Evolutionary conservation across 2,888 invertebrate species (phyloP), one percentile per base, ranked within the genome.

Genomic region (Eristalis intricaria): DNA sequence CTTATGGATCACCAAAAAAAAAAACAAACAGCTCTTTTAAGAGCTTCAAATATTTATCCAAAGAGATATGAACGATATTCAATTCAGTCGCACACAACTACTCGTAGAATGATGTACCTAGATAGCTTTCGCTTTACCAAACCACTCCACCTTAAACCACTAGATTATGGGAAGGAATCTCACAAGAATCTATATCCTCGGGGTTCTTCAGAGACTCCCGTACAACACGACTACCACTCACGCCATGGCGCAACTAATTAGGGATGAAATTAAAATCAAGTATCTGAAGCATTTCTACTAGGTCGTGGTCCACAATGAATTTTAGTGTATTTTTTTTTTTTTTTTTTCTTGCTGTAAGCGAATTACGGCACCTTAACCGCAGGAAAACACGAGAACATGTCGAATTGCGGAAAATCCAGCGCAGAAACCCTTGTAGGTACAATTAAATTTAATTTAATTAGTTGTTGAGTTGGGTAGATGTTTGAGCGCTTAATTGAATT

Each of bases 381-480:
- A 60, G 60, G 26, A 26, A 50, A 60, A 26, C 60, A 15, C 23
- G 22, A 26, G 26, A 4, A 19, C 19, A 60, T 60, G 58, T 58
- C 22, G 58, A 60, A 19, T 13, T 60, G 4, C 10, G 22, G 10
- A 10, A n/a, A 23, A 22, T 58, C 58, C 4, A 23, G 22, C 23
- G 58, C 22, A 58, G 4, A 26, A 50, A 22, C 35, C 15, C 38
- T 70, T 60, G 29, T 35, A 56, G 35, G 8, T 32, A 22, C 58
- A 70, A 70, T 60, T 70, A 60, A 70, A 70, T 60, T 70, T 70
- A 29, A 35, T 70, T 38, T 60, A 60, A 70, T 70, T 70, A 70
- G 70, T 60, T 60, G 58, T 38, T 35, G 38, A 60, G 38, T 38
- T 60, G 38, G 32, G 15, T 13, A 26, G 58, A 60, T 60, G 35